Conservation (phyloP, 2,113 vertebrate genomes). For the Indri indri region DNA sequence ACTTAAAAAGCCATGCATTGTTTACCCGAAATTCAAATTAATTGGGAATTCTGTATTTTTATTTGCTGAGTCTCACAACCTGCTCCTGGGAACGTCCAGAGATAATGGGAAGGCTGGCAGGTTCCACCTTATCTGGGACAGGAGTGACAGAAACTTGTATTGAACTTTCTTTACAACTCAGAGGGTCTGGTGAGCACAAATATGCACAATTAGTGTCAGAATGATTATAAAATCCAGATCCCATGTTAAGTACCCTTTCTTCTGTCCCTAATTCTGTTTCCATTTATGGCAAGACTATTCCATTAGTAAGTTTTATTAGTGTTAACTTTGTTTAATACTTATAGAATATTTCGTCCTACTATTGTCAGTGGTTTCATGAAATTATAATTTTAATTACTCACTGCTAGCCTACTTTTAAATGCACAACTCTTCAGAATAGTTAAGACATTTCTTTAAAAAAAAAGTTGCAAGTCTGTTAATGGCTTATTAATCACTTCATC, state of each 20-base stretch:
- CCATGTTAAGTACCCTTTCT: not conserved
- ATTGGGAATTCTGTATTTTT: not conserved
- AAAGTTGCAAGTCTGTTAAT: not conserved
- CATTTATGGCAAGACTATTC: slow-evolving; percentile 42
- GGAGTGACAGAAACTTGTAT: not conserved
- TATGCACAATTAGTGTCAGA: slow-evolving; percentile 50
- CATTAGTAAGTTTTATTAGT: slow-evolving; percentile 38
- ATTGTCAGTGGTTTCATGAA: slow-evolving; percentile 11
- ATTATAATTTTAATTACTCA: not conserved
- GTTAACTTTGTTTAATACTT: slow-evolving; percentile 36
- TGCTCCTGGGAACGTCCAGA: not conserved
- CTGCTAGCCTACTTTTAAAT: not conserved
- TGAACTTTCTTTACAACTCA: slow-evolving; percentile 28
- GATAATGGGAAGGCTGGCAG: not conserved
- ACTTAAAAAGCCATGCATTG: not conserved
- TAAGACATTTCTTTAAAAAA: not conserved
- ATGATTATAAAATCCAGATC: slow-evolving; percentile 35
- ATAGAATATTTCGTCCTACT: slow-evolving; percentile 28
- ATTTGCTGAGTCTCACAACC: not conserved
- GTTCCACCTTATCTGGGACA: not conserved
- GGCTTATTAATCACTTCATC: not conserved
- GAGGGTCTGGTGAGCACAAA: not conserved
- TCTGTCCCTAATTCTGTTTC: not conserved
- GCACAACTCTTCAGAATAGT: not conserved
- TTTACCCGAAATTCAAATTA: not conserved